A percentile compares a stretch with the other conserved stretches of the same genome.
phyloP scores from a whole-genome alignment of 2,797 vertebrate species.

The Rhinophrynus dorsalis region DNA sequence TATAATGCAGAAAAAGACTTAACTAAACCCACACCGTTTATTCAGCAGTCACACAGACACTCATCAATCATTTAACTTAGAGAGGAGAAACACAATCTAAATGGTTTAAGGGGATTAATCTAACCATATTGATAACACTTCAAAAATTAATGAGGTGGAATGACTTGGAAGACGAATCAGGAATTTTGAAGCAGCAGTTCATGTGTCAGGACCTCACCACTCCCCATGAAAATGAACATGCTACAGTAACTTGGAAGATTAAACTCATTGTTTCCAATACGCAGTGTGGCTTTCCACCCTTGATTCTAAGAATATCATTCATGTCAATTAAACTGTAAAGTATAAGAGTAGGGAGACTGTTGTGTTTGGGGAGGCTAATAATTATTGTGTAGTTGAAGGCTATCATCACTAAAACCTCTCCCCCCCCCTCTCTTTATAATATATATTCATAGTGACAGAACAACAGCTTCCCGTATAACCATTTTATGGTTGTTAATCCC shows the following conservation, averaged over 20 bases:
- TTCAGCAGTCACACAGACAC: constrained; percentile 59
- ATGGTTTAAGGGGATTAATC: constrained; percentile 67
- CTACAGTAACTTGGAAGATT: neutral
- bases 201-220: constrained; percentile 4
- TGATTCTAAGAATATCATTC: too few relatives aligned
- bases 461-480: too few relatives aligned
- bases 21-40: constrained; percentile 61
- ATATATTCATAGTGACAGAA: too few relatives aligned
- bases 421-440: too few relatives aligned
- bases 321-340: too few relatives aligned
- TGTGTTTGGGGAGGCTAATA: too few relatives aligned
- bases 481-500: too few relatives aligned
- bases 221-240: neutral
- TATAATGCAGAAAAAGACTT: constrained; percentile 56
- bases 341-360: too few relatives aligned
- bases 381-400: too few relatives aligned
- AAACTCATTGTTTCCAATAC: too few relatives aligned
- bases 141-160: constrained; percentile 69
- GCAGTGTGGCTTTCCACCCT: too few relatives aligned
- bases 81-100: constrained; percentile 66
- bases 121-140: constrained; percentile 66
- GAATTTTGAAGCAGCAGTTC: constrained; percentile 8
- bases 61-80: constrained; percentile 73
- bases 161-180: constrained; percentile 51
- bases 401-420: too few relatives aligned